Percentiles rank a stretch among this genome's conserved stretches.
Evolutionary conservation across 1,140 invertebrate species (phyloP).

Genomic region (Physella acuta): DNA sequence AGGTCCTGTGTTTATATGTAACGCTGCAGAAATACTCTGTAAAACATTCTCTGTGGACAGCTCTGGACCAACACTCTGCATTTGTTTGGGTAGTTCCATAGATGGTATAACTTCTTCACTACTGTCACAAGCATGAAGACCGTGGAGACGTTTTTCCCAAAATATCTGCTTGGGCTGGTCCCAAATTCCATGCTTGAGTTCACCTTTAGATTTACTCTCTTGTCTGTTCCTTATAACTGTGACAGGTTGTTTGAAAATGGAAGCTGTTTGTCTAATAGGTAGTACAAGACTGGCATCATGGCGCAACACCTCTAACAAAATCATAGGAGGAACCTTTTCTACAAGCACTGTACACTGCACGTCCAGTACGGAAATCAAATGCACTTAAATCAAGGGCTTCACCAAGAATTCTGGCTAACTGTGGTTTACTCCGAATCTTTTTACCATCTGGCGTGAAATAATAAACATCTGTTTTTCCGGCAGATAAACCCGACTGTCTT

Average conservation of each 20-base stretch:
- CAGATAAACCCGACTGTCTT: conserved; percentile 77
- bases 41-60: conserved; percentile 86
- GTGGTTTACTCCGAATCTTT: conserved; percentile 79
- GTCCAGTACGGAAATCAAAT: conserved; percentile 81
- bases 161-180: conserved; percentile 96
- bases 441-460: conserved; percentile 73
- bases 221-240: conserved; percentile 79
- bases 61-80: conserved; percentile 86
- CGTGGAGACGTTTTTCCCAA: conserved; percentile 95
- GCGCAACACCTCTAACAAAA: conserved; percentile 60
- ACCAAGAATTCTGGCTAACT: conserved; percentile 76
- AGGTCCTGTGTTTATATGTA: conserved; percentile 59
- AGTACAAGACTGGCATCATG: conserved; percentile 88
- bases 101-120: conserved; percentile 76
- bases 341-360: conserved; percentile 52
- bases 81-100: conserved; percentile 81
- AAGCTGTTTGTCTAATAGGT: conserved; percentile 95
- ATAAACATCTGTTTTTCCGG: conserved; percentile 87
- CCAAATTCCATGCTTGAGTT: conserved; percentile 83
- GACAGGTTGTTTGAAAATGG: conserved; percentile 98
- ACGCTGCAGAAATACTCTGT: conserved; percentile 73
- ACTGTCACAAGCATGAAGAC: conserved; percentile 73
- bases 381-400: conserved; percentile 77
- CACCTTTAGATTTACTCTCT: conserved; percentile 76
- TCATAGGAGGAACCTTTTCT: conserved; percentile 53